Percentiles rank a stretch among this genome's conserved stretches.
These are phyloP conservation scores for Pollimyrus isidori DNA, from an alignment of 2,113 vertebrate genomes.

Conservation along the genomic window DNA sequence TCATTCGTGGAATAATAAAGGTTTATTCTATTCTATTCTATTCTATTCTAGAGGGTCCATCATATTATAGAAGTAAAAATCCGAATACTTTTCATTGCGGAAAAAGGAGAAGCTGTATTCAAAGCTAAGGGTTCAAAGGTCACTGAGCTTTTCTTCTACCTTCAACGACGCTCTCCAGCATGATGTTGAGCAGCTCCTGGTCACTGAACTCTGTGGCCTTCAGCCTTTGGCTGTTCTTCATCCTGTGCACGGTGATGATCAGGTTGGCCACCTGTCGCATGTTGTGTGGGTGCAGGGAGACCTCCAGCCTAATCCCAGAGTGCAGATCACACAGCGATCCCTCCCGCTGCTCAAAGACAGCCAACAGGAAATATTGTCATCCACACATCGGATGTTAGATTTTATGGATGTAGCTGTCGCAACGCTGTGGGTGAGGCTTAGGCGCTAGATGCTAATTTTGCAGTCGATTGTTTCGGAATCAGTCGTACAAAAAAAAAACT, in stretches of 20 bases:
- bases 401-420: not conserved
- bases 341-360: not conserved
- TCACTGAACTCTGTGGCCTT: slow-evolving; percentile 26
- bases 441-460: not conserved
- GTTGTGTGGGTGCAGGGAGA: not conserved
- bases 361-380: not conserved
- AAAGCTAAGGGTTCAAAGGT: not conserved
- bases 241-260: slow-evolving; percentile 30
- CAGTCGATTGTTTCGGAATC: not conserved
- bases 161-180: slow-evolving; percentile 39
- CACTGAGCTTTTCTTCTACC: slow-evolving; percentile 28
- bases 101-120: not conserved
- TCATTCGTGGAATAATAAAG: no score
- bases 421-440: not conserved
- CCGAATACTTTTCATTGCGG: not conserved
- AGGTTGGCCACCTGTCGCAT: slow-evolving; percentile 30
- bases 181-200: slow-evolving; percentile 21
- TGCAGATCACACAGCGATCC: slow-evolving; percentile 14
- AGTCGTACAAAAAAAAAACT: not conserved
- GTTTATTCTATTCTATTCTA: no score
- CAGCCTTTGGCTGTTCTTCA: slow-evolving; percentile 18
- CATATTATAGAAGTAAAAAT: not conserved
- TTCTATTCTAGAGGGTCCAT: not conserved
- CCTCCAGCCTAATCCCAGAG: slow-evolving; percentile 29
- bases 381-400: not conserved